phyloP scores from a whole-genome alignment of 37 sponge, comb jelly and placozoan genomes.

The Beroe ovata region DNA sequence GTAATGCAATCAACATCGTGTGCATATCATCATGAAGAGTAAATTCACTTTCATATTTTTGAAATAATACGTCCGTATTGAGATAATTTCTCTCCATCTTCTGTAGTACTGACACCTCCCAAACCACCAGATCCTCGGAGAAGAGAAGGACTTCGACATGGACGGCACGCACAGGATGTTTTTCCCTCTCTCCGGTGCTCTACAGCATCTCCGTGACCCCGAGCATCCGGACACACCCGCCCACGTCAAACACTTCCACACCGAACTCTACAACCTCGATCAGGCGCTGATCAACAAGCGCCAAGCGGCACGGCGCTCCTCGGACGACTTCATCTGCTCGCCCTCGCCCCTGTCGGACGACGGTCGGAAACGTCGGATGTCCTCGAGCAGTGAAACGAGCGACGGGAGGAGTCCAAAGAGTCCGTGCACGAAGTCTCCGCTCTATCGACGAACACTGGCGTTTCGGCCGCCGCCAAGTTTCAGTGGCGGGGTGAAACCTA shows the following conservation, averaged over 20 bases:
- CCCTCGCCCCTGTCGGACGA: constrained; percentile 59
- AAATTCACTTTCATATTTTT: too few species aligned
- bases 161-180: constrained; percentile 24
- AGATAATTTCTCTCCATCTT: background rate
- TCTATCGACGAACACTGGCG: constrained; percentile 21
- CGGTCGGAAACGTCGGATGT: constrained; percentile 33
- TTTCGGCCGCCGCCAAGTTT: constrained; percentile 35
- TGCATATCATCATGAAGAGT: too few species aligned
- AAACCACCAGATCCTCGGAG: constrained; percentile 14
- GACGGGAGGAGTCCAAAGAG: constrained; percentile 61
- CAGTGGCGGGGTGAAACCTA: constrained; percentile 50
- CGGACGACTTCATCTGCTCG: constrained; percentile 31
- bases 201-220: constrained; percentile 62
- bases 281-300: constrained; percentile 58
- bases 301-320: constrained; percentile 22
- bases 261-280: constrained; percentile 41
- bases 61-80: too few species aligned
- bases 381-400: constrained; percentile 66
- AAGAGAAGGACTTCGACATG: constrained; percentile 35
- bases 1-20: too few species aligned
- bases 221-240: constrained; percentile 25
- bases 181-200: constrained; percentile 47
- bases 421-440: constrained; percentile 59
- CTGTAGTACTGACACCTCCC: background rate
- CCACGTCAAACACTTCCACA: constrained; percentile 54